These are phyloP conservation scores for Megathymus violae DNA, from an alignment of 1,140 invertebrate species.

Conservation along the genomic window DNA sequence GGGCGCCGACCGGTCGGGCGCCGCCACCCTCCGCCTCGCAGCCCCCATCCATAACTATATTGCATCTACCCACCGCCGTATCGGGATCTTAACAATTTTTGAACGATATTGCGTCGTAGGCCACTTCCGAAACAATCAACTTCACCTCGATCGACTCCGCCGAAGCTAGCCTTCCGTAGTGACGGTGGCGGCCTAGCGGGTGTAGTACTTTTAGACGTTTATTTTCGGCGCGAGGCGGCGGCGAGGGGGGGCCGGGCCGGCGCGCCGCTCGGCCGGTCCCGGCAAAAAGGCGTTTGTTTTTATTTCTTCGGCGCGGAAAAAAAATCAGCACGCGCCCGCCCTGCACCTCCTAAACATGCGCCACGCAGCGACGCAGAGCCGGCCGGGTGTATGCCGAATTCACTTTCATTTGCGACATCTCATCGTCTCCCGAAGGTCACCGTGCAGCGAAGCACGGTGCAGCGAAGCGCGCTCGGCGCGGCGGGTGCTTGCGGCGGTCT, in stretches of 20 bases:
- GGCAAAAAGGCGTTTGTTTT: conserved; percentile 78
- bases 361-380: conserved; percentile 81
- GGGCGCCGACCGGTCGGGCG: no score
- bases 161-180: conserved; percentile 9
- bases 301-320: conserved; percentile 80
- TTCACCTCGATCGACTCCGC: conserved; percentile 4
- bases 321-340: conserved; percentile 78
- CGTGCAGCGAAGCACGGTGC: conserved; percentile 59
- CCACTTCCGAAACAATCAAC: conserved; percentile 31
- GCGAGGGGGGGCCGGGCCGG: conserved; percentile 38
- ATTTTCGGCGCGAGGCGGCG: conserved; percentile 17
- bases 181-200: background rate
- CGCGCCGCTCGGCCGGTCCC: conserved; percentile 58
- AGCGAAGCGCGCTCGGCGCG: conserved; percentile 41
- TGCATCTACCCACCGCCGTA: no score
- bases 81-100: no score
- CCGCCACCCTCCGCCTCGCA: no score
- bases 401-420: conserved; percentile 83
- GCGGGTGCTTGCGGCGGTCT: conserved; percentile 61
- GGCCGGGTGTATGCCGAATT: conserved; percentile 75
- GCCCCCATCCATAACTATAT: no score
- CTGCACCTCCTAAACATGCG: conserved; percentile 83
- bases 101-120: conserved; percentile 29
- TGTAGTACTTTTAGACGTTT: conserved; percentile 16
- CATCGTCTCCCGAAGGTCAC: conserved; percentile 81